Evolutionary conservation across 2,797 vertebrate species (phyloP), one percentile per base, ranked within the genome.

Genomic region (Microtus californicus): DNA sequence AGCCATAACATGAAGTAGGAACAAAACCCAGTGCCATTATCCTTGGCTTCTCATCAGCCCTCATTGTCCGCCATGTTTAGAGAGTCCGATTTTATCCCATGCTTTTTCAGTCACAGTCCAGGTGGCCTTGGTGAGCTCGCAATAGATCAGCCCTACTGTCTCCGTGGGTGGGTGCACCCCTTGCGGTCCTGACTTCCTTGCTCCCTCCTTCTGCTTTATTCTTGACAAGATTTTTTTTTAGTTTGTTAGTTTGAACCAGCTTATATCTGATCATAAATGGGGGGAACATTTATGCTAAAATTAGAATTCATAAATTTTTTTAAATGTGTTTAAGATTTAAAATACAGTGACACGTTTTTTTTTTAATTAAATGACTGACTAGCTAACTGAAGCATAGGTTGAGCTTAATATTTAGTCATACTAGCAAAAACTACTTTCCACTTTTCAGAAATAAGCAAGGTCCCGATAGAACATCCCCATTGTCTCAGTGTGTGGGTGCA

Each of bases 361-460:
- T 54, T 93, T 91, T 67, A 79, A 31, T n/a, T 87, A 87, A 87
- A 96, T 65, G 37, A 6, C 3, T 59, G 37, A 6, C 5, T 82
- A 87, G 37, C 19, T 81, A 78, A 5, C 0, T 45, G 25, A 91
- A 89, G 54, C 73, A 2, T 13, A 43, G 15, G 11, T 45, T 65
- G 6, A 61, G 0, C n/a, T 81, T 63, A 87, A 56, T 74, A 89
- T 89, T 48, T 93, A 65, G 21, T 63, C 43, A 56, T 27, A 65
- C 1, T n/a, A 77, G 54, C 31, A 87, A 73, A 87, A 56, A 78
- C 2, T 69, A 83, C 21, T 89, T 93, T 87, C 59, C 48, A 80
- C 48, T 85, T 89, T 87, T 56, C 29, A 94, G 83, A 78, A 93
- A 94, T 92, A 63, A 4, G 40, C 14, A 67, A 88, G 2, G 89